Conservation (phyloP, 2,797 vertebrate species). For the Pangasius sanitwongsei region DNA sequence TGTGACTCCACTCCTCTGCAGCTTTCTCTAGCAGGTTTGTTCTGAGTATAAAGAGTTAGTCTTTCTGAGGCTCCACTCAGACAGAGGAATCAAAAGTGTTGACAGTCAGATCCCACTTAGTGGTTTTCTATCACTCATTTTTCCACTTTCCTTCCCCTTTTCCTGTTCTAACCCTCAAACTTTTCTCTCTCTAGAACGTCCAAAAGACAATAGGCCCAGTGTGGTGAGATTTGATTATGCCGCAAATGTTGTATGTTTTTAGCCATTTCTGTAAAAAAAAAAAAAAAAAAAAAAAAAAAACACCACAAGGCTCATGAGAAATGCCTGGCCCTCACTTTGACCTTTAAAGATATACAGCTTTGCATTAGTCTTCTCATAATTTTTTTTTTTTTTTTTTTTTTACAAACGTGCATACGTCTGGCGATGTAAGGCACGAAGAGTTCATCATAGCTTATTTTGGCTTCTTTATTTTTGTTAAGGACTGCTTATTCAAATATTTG, state of each 20-base stretch:
- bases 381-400: neutral
- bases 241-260: neutral
- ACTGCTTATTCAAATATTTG: constrained; percentile 10
- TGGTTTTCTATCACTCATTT: neutral
- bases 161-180: neutral
- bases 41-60: neutral
- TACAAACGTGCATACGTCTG: neutral
- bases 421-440: neutral
- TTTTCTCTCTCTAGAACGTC: neutral
- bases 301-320: neutral
- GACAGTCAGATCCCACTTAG: neutral
- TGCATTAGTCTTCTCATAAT: neutral
- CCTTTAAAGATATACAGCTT: constrained; percentile 9
- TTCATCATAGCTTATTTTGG: neutral
- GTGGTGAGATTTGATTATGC: neutral
- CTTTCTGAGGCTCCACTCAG: neutral
- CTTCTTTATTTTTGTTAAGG: neutral
- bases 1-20: neutral
- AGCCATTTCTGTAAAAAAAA: neutral
- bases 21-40: neutral
- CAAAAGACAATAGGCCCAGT: neutral
- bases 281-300: neutral
- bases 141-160: neutral
- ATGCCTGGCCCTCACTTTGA: neutral
- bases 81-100: neutral